Evolutionary conservation across 2,888 invertebrate genomes (phyloP), one percentile per base, ranked within the genome.

Genomic region (Calephelis perditalis): DNA sequence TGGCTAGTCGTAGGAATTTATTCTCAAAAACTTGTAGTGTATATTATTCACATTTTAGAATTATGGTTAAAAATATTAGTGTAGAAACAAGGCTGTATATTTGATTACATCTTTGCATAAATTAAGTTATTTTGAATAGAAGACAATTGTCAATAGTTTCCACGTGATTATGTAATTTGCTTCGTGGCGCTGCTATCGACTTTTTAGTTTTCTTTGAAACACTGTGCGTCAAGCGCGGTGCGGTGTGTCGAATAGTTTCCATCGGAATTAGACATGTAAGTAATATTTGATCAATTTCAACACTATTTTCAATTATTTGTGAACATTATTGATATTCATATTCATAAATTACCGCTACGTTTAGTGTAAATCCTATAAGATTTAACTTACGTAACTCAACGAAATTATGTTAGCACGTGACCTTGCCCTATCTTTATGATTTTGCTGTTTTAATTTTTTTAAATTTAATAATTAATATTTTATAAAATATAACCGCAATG

Each of bases 241-340:
- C 76, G 81, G 88, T 82, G 84, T 84, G 79, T 81, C 70, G 71
- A 75, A 73, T 73, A 77, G 72, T 76, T 82, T 79, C 77, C 72
- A 82, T 81, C 78, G 84, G 83, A 84, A 82, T 77, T 77, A 87
- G 76, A 86, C 84, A 89, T 86, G 88, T 89, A 84, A 87, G 88
- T 86, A 58, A 63, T 12, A 59, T 62, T 65, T 67, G 60, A 58
- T 5, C 45, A 57, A 55, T 61, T 49, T 62, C 15, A 58, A 36
- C 44, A 36, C 52, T 12, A 55, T 36, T 5, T 10, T 5, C 6
- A 40, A 40, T 7, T 6, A 40, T 40, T 40, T 40, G 7, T 40
- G 4, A 40, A 7, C 40, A 40, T 40, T 40, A 7, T 7, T 40
- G 7, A 7, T 40, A 40, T 40, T 40, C 40, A 6, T 8, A 7